Evolutionary conservation across 2,888 invertebrate genomes (phyloP).

Genomic region (Cremastobaeus sp.): DNA sequence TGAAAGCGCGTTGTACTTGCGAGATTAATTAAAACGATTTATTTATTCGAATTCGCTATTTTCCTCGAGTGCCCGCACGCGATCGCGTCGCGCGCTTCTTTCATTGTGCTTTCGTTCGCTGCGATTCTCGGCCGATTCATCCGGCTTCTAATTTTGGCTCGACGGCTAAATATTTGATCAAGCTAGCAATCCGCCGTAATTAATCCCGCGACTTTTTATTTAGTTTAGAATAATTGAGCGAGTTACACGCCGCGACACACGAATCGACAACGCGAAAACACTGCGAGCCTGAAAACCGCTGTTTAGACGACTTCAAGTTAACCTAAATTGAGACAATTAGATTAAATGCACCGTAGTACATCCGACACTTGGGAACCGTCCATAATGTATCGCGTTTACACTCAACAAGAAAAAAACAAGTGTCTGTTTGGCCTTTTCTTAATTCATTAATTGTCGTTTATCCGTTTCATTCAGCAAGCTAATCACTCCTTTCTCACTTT

Average conservation of each 20-base stretch:
- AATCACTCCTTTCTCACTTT: constrained; percentile 61
- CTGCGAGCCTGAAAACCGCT: constrained; percentile 76
- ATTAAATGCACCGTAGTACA: constrained; percentile 76
- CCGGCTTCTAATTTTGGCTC: no score
- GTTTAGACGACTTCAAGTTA: constrained; percentile 79
- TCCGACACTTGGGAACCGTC: constrained; percentile 78
- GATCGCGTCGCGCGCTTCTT: not conserved
- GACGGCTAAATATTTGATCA: no score
- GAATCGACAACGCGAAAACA: constrained; percentile 67
- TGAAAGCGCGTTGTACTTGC: constrained; percentile 6
- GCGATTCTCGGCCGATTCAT: no score
- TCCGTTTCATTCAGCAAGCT: constrained; percentile 51
- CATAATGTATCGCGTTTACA: constrained; percentile 66
- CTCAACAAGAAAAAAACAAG: constrained; percentile 61
- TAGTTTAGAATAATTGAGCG: no score
- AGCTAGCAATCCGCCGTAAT: no score
- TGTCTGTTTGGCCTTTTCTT: constrained; percentile 69
- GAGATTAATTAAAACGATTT: constrained; percentile 28
- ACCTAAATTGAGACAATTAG: constrained; percentile 78
- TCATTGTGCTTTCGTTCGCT: no score
- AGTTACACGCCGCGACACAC: no score
- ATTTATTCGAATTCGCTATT: constrained; percentile 3
- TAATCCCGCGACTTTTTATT: no score
- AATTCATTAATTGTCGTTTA: constrained; percentile 75
- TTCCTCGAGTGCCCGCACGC: not conserved